Base-by-base conservation (phyloP, 1,140 invertebrate genomes). In the Eumeta japonica region DNA sequence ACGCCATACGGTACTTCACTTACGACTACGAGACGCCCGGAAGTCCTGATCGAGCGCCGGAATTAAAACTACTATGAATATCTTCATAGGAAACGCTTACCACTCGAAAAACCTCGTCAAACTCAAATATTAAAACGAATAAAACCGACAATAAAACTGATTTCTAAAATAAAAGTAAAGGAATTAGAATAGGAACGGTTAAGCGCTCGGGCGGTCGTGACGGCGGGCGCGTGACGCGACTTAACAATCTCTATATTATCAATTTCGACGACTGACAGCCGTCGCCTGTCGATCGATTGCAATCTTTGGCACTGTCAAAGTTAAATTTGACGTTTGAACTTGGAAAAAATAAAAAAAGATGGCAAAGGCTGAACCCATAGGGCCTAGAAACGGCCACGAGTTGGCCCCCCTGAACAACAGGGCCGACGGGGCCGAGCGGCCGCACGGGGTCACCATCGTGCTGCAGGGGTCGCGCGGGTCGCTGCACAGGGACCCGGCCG, bases 391-490 rank as follows among this genome's bases (percentile, higher is more conserved):
- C 49, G 86, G 86, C 14, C 87, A 89, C 64, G 87, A 89, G 68
- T 68, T 90, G 73, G 85, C 86, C 39, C 87, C 86, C 10, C 66
- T 90, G 46, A 88, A 88, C 58, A 82, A 83, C 13, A 53, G 81
- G 46, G 77, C 77, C 4, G 75, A 81, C 18, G 80, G 80, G 9
- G 75, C 71, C 37, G 78, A 80, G 34, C 65, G 79, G 20, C 80
- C 81, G 33, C 78, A 79, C 39, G 82, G 82, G 12, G 83, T 84
- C 31, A 84, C 82, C 20, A 84, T 85, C 32, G 83, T 85, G 1
- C 58, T 82, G 2, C 52, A 76, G 54, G 57, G 75, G 7, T 70
- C 79, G 42, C 55, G 76, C 48, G 76, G 73, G 16, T 66, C 65
- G 5, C 31, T 73, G 16, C 62, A 63, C 46, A 46, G 62, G 28